Evolutionary conservation across 2,888 invertebrate genomes (phyloP).

Genomic region (Lobophora halterata): DNA sequence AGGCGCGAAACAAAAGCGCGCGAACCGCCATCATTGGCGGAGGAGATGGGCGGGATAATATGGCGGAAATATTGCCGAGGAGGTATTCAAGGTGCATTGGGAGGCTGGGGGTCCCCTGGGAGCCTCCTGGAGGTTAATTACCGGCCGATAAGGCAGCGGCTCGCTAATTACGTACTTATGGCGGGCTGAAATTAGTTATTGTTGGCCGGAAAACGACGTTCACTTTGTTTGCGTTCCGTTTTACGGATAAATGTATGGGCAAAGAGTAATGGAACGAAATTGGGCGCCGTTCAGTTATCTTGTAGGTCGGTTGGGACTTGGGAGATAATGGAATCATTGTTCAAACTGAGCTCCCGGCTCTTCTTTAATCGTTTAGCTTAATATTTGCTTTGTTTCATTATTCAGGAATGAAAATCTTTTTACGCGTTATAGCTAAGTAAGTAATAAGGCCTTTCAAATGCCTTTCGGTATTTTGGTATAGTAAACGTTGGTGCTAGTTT

Average conservation of each 20-base stretch:
- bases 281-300: slow-evolving; percentile 74
- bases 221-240: slow-evolving; percentile 80
- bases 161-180: slow-evolving; percentile 81
- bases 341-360: slow-evolving; percentile 60
- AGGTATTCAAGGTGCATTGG: slow-evolving; percentile 72
- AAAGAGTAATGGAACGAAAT: slow-evolving; percentile 77
- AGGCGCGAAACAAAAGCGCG: slow-evolving; percentile 79
- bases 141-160: slow-evolving; percentile 80
- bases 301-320: slow-evolving; percentile 56
- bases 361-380: slow-evolving; percentile 75
- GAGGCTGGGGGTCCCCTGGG: slow-evolving; percentile 47
- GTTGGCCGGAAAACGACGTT: slow-evolving; percentile 75
- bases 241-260: slow-evolving; percentile 74
- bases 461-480: too few species aligned
- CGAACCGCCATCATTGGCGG: slow-evolving; percentile 73
- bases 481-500: too few species aligned
- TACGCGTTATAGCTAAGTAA: slow-evolving; percentile 5
- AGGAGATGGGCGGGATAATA: slow-evolving; percentile 79
- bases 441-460: too few species aligned
- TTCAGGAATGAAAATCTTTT: slow-evolving; percentile 30
- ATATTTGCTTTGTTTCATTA: slow-evolving; percentile 59
- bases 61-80: slow-evolving; percentile 80
- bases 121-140: slow-evolving; percentile 75
- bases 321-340: slow-evolving; percentile 74
- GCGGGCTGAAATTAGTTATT: slow-evolving; percentile 81